Evolutionary conservation across 2,888 invertebrate genomes (phyloP), one percentile per base, ranked within the genome.

Genomic region (Busseola fusca): DNA sequence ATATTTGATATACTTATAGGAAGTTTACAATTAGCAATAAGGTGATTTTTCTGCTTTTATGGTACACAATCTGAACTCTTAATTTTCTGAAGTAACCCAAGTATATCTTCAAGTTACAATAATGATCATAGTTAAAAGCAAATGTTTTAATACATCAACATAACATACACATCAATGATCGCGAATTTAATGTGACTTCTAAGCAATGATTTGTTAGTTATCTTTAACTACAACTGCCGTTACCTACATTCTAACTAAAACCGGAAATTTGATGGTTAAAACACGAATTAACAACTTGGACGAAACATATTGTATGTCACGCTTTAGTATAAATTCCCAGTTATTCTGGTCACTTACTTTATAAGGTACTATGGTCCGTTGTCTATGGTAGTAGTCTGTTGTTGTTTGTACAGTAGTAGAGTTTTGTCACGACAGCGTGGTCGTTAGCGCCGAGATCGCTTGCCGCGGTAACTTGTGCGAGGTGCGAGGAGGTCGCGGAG

Each of bases 401-500:
- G 59, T 74, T 73, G 78, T 79, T 69, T 78, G 65, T 69, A 27
- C 34, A 58, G 78, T 59, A 64, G 59, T 27, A 70, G 72, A 69
- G 52, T 69, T 64, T 66, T 82, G 66, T 62, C 66, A 78, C 73
- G 50, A 58, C 82, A 52, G 81, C 64, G 67, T 65, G 71, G 45
- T 59, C 64, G 70, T 34, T 69, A 76, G 86, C 84, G 86, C 84
- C 82, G 84, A 80, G 83, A 80, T 65, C 75, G 75, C 77, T 81
- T 79, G 76, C 65, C 83, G 85, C 81, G 78, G 69, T 77, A 40
- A 68, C 70, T 73, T 66, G 72, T 76, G 73, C 67, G 79, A 76
- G 72, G 80, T 77, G 75, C 75, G 77, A 67, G 68, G 73, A 75
- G 76, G 74, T 78, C 80, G 72, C 80, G 68, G 64, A 71, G 74